Evolutionary conservation across 2,797 vertebrate genomes (phyloP).

Genomic region (Leptatherina wallacei): DNA sequence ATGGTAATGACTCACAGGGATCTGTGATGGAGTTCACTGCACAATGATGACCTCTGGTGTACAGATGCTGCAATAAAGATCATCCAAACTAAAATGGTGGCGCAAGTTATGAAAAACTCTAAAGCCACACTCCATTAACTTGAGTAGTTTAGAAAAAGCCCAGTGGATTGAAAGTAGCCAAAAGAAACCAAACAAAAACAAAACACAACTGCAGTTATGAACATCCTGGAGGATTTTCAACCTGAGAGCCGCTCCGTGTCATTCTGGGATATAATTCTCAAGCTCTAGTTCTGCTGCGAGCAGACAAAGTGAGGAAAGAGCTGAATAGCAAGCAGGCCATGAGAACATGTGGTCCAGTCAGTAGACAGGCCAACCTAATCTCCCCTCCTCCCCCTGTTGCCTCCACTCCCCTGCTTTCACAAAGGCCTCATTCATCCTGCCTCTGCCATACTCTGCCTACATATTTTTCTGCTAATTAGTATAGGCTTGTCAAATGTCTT

Average conservation of each 20-base stretch:
- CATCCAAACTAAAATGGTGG: background rate
- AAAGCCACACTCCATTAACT: background rate
- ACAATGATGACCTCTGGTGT: slow-evolving; percentile 72
- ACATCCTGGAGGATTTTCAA: background rate
- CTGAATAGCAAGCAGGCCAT: slow-evolving; percentile 76
- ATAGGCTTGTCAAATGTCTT: slow-evolving; percentile 80
- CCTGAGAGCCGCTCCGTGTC: background rate
- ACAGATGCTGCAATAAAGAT: slow-evolving; percentile 15
- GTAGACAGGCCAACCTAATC: slow-evolving; percentile 79
- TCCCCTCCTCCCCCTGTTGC: slow-evolving; percentile 63
- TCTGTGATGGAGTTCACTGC: slow-evolving; percentile 26
- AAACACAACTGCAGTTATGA: background rate
- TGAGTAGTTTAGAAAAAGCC: background rate
- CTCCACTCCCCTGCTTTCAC: slow-evolving; percentile 72
- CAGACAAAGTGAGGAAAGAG: slow-evolving; percentile 58
- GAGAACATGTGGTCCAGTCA: slow-evolving; percentile 83
- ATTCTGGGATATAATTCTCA: slow-evolving; percentile 31
- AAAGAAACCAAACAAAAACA: slow-evolving; percentile 16
- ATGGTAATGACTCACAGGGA: slow-evolving; percentile 73
- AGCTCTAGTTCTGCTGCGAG: slow-evolving; percentile 46
- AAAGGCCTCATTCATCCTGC: slow-evolving; percentile 85
- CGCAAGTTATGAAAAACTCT: background rate
- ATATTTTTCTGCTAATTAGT: slow-evolving; percentile 86
- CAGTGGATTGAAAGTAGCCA: background rate
- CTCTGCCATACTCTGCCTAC: slow-evolving; percentile 81